These are phyloP conservation scores for Microctonus brassicae DNA, from an alignment of 2,888 invertebrate species.

Conservation along the genomic window DNA sequence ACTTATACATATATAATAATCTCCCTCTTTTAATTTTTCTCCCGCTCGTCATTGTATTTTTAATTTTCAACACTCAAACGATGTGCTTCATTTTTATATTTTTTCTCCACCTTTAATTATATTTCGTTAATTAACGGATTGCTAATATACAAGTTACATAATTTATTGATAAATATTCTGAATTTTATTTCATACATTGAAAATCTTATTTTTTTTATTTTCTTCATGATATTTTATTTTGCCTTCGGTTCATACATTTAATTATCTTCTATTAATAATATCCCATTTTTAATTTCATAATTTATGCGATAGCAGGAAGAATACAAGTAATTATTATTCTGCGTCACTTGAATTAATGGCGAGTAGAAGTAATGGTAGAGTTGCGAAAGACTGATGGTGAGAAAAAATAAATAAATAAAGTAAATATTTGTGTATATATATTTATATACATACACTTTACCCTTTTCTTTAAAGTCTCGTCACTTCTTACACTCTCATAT, in stretches of 20 bases:
- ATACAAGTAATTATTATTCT: conserved; percentile 27
- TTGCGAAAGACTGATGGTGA: neutral
- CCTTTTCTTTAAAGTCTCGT: conserved; percentile 17
- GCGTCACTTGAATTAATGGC: conserved; percentile 27
- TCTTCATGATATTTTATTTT: too few relatives aligned
- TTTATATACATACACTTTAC: neutral
- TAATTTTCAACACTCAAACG: neutral
- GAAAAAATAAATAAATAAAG: neutral
- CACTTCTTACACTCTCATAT: neutral
- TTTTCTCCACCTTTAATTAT: neutral
- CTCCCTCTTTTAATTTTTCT: neutral
- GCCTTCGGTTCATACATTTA: too few relatives aligned
- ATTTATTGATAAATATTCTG: conserved; percentile 3
- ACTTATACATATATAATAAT: neutral
- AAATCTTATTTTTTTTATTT: too few relatives aligned
- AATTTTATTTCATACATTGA: too few relatives aligned
- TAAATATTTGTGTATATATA: conserved; percentile 4
- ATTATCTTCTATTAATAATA: too few relatives aligned
- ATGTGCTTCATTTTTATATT: conserved; percentile 9
- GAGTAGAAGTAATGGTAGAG: neutral
- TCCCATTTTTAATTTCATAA: conserved; percentile 18
- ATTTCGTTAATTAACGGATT: conserved; percentile 4
- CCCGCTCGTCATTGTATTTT: neutral
- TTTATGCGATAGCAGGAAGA: neutral
- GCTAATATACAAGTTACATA: conserved; percentile 9